Conservation (phyloP, 2,113 vertebrate genomes). For the Mustela lutreola region DNA sequence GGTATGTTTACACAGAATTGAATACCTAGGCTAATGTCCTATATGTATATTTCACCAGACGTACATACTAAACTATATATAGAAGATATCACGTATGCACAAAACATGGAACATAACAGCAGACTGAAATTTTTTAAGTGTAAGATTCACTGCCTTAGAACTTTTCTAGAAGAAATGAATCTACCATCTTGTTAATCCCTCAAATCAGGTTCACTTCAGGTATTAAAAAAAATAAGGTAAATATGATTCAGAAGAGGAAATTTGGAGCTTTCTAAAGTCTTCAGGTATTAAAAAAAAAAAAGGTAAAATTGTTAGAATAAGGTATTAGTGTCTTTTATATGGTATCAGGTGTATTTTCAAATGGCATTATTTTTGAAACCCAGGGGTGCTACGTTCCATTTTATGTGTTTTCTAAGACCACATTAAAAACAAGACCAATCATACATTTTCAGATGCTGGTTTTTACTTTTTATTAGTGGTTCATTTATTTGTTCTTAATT, state of each 20-base stretch:
- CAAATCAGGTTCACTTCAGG: background rate
- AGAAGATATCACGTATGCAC: background rate
- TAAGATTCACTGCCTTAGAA: background rate
- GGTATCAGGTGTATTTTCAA: background rate
- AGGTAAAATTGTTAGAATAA: background rate
- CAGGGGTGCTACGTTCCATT: background rate
- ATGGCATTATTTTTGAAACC: background rate
- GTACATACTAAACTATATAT: background rate
- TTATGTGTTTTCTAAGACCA: background rate
- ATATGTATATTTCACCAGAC: background rate
- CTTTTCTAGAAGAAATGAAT: constrained; percentile 16
- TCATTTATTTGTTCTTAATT: background rate
- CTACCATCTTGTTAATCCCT: background rate
- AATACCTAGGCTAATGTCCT: background rate
- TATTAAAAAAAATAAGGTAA: background rate
- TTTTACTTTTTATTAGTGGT: background rate
- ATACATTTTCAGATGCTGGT: background rate
- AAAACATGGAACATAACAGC: background rate
- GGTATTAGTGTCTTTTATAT: background rate
- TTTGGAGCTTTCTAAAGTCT: background rate
- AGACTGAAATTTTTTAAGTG: constrained; percentile 19
- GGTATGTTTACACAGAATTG: background rate
- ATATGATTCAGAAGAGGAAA: too few relatives aligned
- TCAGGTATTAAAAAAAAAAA: background rate
- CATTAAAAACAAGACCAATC: background rate